phyloP scores from a whole-genome alignment of 1,140 invertebrate species.

The Scaptomyza hsui region DNA sequence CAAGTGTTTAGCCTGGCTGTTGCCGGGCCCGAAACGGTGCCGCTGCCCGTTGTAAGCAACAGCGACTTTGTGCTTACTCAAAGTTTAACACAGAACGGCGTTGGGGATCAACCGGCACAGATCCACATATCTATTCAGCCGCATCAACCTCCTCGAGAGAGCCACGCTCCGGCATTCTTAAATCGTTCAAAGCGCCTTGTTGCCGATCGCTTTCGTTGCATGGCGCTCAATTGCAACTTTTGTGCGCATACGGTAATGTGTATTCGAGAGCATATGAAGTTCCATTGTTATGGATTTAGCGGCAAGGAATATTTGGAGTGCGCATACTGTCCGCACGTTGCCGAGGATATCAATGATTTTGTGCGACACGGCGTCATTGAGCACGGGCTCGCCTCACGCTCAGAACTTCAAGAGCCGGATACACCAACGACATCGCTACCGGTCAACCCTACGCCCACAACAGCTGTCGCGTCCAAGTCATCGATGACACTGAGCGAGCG shows the following conservation, averaged over 20 bases:
- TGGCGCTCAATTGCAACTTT: constrained; percentile 53
- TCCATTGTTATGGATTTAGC: constrained; percentile 49
- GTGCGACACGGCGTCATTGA: constrained; percentile 46
- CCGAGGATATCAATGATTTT: constrained; percentile 51
- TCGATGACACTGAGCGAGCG: constrained; percentile 22
- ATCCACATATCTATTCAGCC: constrained; percentile 37
- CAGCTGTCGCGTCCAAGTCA: neutral
- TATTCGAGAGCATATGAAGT: constrained; percentile 59
- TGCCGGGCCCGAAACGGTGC: neutral
- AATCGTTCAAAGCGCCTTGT: neutral
- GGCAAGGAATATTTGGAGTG: constrained; percentile 43
- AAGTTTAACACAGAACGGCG: constrained; percentile 4
- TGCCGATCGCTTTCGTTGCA: constrained; percentile 60
- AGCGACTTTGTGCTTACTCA: constrained; percentile 40
- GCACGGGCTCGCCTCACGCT: constrained; percentile 41
- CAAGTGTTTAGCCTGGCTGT: constrained; percentile 44
- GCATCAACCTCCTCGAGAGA: neutral
- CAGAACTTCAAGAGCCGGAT: constrained; percentile 24
- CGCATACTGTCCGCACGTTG: constrained; percentile 46
- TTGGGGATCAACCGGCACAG: constrained; percentile 14
- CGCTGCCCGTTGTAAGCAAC: neutral
- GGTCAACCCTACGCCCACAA: neutral
- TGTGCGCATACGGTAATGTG: constrained; percentile 52
- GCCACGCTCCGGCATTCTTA: too few relatives aligned
- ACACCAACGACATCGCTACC: too few relatives aligned